These are phyloP conservation scores for Muscicapa striata DNA, from an alignment of 2,797 vertebrate genomes.

Conservation along the genomic window DNA sequence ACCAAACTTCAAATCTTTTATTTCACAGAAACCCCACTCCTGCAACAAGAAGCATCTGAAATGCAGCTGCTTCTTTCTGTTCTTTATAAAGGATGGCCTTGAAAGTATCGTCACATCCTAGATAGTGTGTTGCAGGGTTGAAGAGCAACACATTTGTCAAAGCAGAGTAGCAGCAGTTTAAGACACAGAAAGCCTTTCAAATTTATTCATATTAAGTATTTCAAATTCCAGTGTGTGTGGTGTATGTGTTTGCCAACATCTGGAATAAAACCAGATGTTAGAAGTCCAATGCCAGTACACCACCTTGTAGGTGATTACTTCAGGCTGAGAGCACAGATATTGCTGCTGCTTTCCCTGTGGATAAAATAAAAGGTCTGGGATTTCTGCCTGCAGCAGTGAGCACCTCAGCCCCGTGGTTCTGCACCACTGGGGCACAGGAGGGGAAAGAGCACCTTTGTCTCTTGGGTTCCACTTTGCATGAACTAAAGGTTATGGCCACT, in stretches of 20 bases:
- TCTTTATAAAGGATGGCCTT: background rate
- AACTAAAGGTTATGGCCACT: background rate
- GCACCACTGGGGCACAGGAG: background rate
- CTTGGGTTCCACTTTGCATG: background rate
- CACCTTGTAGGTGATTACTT: background rate
- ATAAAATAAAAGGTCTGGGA: background rate
- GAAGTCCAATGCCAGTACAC: background rate
- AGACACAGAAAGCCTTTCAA: background rate
- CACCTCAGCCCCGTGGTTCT: background rate
- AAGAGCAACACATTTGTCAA: slow-evolving; percentile 22
- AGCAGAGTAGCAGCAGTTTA: background rate
- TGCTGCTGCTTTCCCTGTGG: background rate
- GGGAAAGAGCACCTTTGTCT: background rate
- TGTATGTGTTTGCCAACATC: background rate
- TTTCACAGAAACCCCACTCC: background rate
- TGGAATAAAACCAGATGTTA: background rate
- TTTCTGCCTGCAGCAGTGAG: background rate
- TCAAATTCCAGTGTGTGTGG: background rate
- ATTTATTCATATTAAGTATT: background rate
- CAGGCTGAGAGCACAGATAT: background rate
- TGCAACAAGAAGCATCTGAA: background rate
- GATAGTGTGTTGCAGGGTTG: background rate
- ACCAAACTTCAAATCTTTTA: background rate
- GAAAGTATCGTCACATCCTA: background rate
- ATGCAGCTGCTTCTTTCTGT: background rate